These are phyloP conservation scores for Vanessa cardui DNA, from an alignment of 2,888 invertebrate genomes.

Conservation along the genomic window DNA sequence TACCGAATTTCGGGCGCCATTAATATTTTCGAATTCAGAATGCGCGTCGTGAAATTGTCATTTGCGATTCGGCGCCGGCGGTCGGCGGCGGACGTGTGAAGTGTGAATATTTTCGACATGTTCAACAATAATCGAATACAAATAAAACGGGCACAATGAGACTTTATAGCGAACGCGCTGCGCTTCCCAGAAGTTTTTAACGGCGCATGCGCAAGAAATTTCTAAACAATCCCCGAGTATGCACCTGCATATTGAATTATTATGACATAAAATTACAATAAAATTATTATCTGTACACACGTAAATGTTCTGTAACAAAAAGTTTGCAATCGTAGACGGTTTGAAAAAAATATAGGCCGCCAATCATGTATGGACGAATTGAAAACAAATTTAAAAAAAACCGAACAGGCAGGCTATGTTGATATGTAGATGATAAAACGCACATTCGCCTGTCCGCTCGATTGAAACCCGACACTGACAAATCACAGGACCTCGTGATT, in stretches of 20 bases:
- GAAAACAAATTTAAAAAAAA: neutral
- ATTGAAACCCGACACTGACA: constrained; percentile 20
- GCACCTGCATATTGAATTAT: constrained; percentile 67
- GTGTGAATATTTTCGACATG: constrained; percentile 60
- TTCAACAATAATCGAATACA: constrained; percentile 68
- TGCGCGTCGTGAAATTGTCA: constrained; percentile 69
- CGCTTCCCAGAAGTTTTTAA: constrained; percentile 65
- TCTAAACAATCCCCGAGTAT: constrained; percentile 64
- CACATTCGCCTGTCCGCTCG: constrained; percentile 8
- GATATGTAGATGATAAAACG: neutral
- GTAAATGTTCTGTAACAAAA: neutral
- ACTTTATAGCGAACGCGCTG: constrained; percentile 52
- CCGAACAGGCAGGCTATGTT: no score
- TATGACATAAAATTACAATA: constrained; percentile 37
- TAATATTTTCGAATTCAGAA: constrained; percentile 68
- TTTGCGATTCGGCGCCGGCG: constrained; percentile 76
- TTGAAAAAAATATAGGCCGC: neutral
- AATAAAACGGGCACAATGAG: constrained; percentile 62
- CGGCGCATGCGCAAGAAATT: constrained; percentile 67
- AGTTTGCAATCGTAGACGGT: neutral
- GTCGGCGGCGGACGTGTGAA: constrained; percentile 66
- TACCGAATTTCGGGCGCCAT: constrained; percentile 66
- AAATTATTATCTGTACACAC: neutral
- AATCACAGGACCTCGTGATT: constrained; percentile 8
- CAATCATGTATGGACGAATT: neutral